Percentiles rank a stretch among this genome's conserved stretches.
These are phyloP conservation scores for Chrysaora quinquecirrha DNA, from an alignment of 30 jellyfish, hydroid and myxozoan genomes.

Conservation along the genomic window DNA sequence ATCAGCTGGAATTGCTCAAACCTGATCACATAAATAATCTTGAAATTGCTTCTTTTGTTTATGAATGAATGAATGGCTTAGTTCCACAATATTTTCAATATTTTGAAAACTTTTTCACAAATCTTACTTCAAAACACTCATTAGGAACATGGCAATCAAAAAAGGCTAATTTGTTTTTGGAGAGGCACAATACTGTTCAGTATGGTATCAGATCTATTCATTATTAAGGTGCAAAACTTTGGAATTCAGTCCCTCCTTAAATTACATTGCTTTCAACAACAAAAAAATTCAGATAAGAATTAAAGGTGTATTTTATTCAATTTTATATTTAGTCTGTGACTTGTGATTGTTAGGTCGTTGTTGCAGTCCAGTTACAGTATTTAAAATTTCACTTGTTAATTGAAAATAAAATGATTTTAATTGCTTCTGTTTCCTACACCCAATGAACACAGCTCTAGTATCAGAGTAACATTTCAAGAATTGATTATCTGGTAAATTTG, in stretches of 20 bases:
- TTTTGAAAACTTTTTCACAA: conserved; percentile 9
- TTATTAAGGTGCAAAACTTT: conserved; percentile 5
- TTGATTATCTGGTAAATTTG: conserved; percentile 6
- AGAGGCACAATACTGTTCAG: conserved; percentile 14
- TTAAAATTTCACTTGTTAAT: background rate
- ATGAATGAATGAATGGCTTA: conserved; percentile 7
- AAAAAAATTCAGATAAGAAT: conserved; percentile 6
- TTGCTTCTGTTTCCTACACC: conserved; percentile 13
- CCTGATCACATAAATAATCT: conserved; percentile 3
- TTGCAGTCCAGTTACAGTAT: background rate
- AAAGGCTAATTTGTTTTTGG: conserved; percentile 13
- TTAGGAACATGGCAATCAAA: conserved; percentile 11
- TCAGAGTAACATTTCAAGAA: conserved; percentile 5
- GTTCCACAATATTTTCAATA: conserved; percentile 12
- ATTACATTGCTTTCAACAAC: conserved; percentile 15
- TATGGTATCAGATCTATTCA: conserved; percentile 12
- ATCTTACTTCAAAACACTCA: conserved; percentile 14
- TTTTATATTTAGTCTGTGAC: conserved; percentile 11
- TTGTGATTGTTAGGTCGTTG: conserved; percentile 1
- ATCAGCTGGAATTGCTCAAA: conserved; percentile 16
- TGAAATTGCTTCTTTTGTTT: conserved; percentile 11
- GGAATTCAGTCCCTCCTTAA: conserved; percentile 16
- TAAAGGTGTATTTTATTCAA: conserved; percentile 4
- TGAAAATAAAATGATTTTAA: background rate
- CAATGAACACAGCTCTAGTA: conserved; percentile 13